These are phyloP conservation scores for Odontamblyopus lacepedii DNA, from an alignment of 2,797 vertebrate genomes.

Conservation along the genomic window DNA sequence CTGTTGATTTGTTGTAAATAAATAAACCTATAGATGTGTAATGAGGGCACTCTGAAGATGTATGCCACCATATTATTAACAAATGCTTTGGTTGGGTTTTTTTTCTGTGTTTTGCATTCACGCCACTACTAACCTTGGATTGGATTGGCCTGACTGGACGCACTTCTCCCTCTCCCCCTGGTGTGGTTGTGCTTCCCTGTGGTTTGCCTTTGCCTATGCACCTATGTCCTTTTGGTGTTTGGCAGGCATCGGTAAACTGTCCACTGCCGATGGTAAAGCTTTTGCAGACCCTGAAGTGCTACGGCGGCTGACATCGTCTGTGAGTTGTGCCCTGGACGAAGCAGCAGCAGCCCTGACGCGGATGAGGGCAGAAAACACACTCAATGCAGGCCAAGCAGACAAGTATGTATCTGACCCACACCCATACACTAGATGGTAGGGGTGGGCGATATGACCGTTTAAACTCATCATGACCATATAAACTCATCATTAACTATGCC, in stretches of 20 bases:
- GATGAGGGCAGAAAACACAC: constrained; percentile 97
- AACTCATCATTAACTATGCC: neutral
- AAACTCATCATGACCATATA: neutral
- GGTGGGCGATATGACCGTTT: neutral
- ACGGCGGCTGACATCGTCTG: constrained; percentile 94
- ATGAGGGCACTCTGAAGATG: constrained; percentile 41
- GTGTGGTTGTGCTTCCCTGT: constrained; percentile 80
- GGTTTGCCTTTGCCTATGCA: constrained; percentile 78
- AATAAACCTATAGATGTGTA: constrained; percentile 39
- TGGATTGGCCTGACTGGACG: constrained; percentile 78
- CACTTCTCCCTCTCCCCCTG: constrained; percentile 73
- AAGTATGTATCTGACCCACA: constrained; percentile 87
- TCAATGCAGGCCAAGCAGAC: constrained; percentile 95
- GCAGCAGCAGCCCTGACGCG: constrained; percentile 95
- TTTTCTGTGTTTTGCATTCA: constrained; percentile 55
- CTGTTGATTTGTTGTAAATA: neutral
- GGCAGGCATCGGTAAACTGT: constrained; percentile 99
- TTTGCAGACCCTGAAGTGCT: constrained; percentile 99
- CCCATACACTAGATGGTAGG: neutral
- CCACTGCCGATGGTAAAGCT: constrained; percentile 99
- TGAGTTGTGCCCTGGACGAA: constrained; percentile 98
- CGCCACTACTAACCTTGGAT: constrained; percentile 77
- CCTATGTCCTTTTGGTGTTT: constrained; percentile 77
- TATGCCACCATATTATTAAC: constrained; percentile 63
- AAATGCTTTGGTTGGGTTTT: constrained; percentile 70